Percentiles rank a stretch among this genome's conserved stretches.
phyloP scores from a whole-genome alignment of 2,113 vertebrate genomes.

The Hippolais icterina region DNA sequence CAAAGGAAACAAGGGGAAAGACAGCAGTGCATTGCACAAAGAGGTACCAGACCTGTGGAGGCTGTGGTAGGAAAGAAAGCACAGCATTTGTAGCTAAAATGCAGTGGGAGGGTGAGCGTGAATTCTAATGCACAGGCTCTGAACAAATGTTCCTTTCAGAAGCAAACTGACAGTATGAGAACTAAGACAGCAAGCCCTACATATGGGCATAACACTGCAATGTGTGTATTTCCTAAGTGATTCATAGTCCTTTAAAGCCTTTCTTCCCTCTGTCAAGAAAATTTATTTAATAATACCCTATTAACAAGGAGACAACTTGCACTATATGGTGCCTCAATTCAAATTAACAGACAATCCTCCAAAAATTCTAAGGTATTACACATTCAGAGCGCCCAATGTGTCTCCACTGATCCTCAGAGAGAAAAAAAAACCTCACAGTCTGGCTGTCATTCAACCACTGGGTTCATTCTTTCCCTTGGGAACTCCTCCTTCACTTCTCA shows the following conservation, averaged over 20 bases:
- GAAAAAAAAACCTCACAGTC: not conserved
- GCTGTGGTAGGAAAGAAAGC: not conserved
- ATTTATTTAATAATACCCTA: not conserved
- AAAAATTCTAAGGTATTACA: slow-evolving; percentile 10
- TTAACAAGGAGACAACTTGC: not conserved
- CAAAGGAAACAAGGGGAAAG: not conserved
- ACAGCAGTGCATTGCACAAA: not conserved
- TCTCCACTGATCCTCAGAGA: not conserved
- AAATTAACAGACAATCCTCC: not conserved
- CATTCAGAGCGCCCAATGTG: slow-evolving; percentile 8
- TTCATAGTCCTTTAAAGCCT: not conserved
- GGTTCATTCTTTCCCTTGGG: slow-evolving; percentile 45
- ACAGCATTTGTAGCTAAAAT: not conserved
- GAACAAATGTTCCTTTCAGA: slow-evolving; percentile 46
- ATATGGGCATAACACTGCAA: not conserved
- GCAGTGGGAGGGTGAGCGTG: not conserved
- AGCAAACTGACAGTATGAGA: not conserved
- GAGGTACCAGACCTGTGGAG: not conserved
- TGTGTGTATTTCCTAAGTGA: not conserved
- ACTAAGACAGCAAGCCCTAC: not conserved
- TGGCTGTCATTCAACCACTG: slow-evolving; percentile 35
- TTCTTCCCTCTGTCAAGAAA: not conserved
- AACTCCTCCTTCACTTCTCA: slow-evolving; percentile 30
- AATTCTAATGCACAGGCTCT: slow-evolving; percentile 17
- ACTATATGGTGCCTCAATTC: not conserved